Conservation (phyloP, 2,113 vertebrate genomes). For the Gasterosteus nipponicus region DNA sequence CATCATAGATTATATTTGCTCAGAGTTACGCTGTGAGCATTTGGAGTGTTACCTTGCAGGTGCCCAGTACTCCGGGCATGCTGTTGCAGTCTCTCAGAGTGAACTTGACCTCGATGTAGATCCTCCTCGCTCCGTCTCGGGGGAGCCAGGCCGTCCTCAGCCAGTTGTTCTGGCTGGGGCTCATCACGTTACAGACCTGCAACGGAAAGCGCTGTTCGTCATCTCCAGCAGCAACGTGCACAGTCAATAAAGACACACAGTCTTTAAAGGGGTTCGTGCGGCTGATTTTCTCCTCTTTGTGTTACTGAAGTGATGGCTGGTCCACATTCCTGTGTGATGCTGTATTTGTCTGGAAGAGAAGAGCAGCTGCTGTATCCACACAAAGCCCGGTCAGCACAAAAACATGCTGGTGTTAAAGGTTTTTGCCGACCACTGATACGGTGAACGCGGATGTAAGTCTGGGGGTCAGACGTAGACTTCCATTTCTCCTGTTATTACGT, state of each 20-base stretch:
- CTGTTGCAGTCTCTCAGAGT: constrained; percentile 96
- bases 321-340: neutral
- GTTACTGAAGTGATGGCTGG: neutral
- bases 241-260: neutral
- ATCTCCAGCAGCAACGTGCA: neutral
- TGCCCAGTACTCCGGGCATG: constrained; percentile 94
- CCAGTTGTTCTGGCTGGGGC: constrained; percentile 98
- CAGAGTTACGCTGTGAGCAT: neutral
- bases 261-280: neutral
- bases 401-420: neutral
- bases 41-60: constrained; percentile 85
- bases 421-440: neutral
- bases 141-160: constrained; percentile 92
- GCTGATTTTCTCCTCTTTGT: neutral
- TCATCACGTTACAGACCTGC: constrained; percentile 98
- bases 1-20: neutral
- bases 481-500: neutral
- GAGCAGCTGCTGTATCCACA: neutral
- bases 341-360: neutral
- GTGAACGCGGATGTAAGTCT: neutral
- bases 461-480: neutral
- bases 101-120: constrained; percentile 96
- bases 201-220: neutral
- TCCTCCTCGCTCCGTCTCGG: constrained; percentile 88
- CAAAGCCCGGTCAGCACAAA: neutral